Evolutionary conservation across 2,888 invertebrate genomes (phyloP).

Genomic region (Apeira syringaria): DNA sequence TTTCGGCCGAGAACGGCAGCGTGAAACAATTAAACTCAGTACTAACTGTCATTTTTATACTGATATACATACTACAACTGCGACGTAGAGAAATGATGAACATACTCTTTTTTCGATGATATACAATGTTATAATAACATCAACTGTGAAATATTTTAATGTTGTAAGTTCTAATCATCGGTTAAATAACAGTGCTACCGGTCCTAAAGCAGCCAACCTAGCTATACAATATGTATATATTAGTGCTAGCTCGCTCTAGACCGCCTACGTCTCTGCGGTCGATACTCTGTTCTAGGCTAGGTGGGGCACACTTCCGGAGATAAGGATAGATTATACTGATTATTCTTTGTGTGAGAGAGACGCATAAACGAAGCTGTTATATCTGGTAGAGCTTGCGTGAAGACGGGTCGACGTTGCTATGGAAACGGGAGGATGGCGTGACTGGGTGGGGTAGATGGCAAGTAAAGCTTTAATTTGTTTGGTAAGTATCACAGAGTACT

Average conservation of each 20-base stretch:
- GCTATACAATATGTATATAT: background rate
- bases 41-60: too few relatives aligned
- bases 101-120: too few relatives aligned
- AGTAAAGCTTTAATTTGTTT: too few relatives aligned
- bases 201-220: slow-evolving; percentile 13
- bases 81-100: too few relatives aligned
- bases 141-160: too few relatives aligned
- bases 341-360: slow-evolving; percentile 3
- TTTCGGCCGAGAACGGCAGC: too few relatives aligned
- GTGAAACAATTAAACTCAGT: too few relatives aligned
- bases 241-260: slow-evolving; percentile 4
- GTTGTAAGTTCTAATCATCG: background rate
- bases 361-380: slow-evolving; percentile 1
- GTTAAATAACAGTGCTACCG: slow-evolving; percentile 4
- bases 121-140: too few relatives aligned
- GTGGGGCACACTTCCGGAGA: slow-evolving; percentile 18
- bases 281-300: slow-evolving; percentile 12
- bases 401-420: slow-evolving; percentile 38
- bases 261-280: slow-evolving; percentile 7
- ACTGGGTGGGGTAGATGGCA: background rate
- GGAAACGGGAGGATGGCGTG: slow-evolving; percentile 30
- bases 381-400: slow-evolving; percentile 3
- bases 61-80: too few relatives aligned
- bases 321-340: slow-evolving; percentile 4
- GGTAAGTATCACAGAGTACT: too few relatives aligned